Evolutionary conservation across 2,113 vertebrate species (phyloP).

Genomic region (Neogobius melanostomus): DNA sequence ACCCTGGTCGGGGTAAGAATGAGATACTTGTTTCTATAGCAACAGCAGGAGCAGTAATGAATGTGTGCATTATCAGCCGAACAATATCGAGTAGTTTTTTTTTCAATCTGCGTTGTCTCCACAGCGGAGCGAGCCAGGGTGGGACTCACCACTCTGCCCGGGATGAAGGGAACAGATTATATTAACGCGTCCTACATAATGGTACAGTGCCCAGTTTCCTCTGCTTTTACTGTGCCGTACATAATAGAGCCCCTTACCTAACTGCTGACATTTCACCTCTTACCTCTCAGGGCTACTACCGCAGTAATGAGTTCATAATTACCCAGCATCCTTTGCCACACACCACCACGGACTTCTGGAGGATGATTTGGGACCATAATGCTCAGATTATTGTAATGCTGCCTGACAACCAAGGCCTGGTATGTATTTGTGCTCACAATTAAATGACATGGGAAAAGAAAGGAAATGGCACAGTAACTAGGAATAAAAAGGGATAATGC

Average conservation of each 20-base stretch:
- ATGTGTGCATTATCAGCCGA: slow-evolving; percentile 61
- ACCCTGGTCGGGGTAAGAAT: slow-evolving; percentile 26
- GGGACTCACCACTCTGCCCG: slow-evolving; percentile 91
- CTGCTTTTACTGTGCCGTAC: background rate
- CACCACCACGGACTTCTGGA: slow-evolving; percentile 97
- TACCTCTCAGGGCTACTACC: slow-evolving; percentile 88
- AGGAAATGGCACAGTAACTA: too few species aligned
- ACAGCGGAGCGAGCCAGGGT: slow-evolving; percentile 95
- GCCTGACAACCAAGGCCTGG: slow-evolving; percentile 95
- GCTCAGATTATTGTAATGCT: slow-evolving; percentile 99
- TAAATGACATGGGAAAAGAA: too few species aligned
- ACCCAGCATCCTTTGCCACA: slow-evolving; percentile 98
- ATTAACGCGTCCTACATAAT: slow-evolving; percentile 99
- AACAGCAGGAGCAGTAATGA: slow-evolving; percentile 54
- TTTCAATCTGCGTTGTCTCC: slow-evolving; percentile 44
- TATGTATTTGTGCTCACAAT: slow-evolving; percentile 64
- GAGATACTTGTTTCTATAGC: slow-evolving; percentile 66
- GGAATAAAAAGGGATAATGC: too few species aligned
- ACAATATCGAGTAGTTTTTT: slow-evolving; percentile 50
- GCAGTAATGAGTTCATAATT: slow-evolving; percentile 98
- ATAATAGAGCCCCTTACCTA: background rate
- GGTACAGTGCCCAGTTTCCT: slow-evolving; percentile 76
- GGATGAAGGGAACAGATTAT: slow-evolving; percentile 98
- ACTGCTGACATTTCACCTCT: slow-evolving; percentile 45
- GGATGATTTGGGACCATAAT: slow-evolving; percentile 99